Evolutionary conservation across 2,888 invertebrate species (phyloP).

Genomic region (Diarsia rubi): DNA sequence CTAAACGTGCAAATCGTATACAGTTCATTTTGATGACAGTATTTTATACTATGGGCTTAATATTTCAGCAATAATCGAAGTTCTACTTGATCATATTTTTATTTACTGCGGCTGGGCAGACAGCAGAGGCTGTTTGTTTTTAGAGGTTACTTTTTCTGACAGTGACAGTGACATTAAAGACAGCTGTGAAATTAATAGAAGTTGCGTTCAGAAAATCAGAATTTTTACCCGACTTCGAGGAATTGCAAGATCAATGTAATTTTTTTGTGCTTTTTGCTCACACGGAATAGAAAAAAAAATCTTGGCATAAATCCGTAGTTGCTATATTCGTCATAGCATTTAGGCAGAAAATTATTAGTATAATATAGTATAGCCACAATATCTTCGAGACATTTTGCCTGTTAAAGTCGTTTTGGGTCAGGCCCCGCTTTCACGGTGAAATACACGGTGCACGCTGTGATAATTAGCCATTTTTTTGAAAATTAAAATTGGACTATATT

Average conservation of each 20-base stretch:
- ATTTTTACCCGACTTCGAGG: neutral
- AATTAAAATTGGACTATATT: neutral
- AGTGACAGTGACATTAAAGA: neutral
- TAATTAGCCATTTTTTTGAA: neutral
- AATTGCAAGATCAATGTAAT: neutral
- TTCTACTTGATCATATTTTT: conserved; percentile 11
- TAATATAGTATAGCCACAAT: neutral
- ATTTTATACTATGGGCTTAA: neutral
- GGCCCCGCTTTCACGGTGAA: neutral
- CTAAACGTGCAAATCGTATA: conserved; percentile 71
- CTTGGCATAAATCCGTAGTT: neutral
- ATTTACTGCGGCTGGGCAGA: conserved; percentile 4
- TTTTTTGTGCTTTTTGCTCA: neutral
- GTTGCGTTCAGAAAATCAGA: conserved; percentile 4
- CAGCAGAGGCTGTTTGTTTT: neutral
- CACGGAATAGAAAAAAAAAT: neutral
- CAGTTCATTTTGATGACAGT: conserved; percentile 75
- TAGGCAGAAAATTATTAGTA: neutral
- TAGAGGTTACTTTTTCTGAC: conserved; percentile 25
- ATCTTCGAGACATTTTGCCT: neutral
- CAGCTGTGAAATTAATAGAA: neutral
- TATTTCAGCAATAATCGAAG: conserved; percentile 5
- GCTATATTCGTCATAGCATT: neutral
- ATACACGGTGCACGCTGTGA: too few species aligned
- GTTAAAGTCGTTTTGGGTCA: neutral